phyloP scores from a whole-genome alignment of 1,140 invertebrate genomes.

The Euschistus heros region DNA sequence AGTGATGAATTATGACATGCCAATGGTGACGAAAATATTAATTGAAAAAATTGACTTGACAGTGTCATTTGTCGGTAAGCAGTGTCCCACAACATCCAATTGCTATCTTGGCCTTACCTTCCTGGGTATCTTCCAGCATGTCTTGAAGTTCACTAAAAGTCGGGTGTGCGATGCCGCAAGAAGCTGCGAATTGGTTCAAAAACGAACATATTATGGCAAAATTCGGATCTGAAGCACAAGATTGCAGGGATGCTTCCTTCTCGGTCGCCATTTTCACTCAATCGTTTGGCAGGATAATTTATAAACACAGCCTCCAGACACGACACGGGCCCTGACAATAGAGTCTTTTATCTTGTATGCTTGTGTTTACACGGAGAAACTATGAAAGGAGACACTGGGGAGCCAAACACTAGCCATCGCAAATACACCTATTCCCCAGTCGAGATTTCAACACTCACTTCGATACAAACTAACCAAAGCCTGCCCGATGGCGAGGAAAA shows the following conservation, averaged over 20 bases:
- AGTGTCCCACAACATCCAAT: no score
- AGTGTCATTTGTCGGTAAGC: no score
- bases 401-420: neutral
- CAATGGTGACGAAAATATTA: no score
- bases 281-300: neutral
- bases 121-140: conserved; percentile 75
- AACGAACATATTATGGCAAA: conserved; percentile 92
- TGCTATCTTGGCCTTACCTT: conserved; percentile 48
- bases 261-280: conserved; percentile 57
- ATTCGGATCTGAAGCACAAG: conserved; percentile 84
- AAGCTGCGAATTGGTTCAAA: conserved; percentile 73
- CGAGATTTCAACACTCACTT: neutral
- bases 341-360: neutral
- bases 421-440: conserved; percentile 1
- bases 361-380: neutral
- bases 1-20: no score
- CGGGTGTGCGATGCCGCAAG: conserved; percentile 62
- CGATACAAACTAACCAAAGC: neutral
- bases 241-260: conserved; percentile 52
- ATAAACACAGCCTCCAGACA: neutral
- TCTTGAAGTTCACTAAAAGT: conserved; percentile 72
- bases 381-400: neutral
- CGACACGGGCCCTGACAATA: neutral
- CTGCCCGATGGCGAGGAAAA: no score
- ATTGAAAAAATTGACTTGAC: no score